Percentiles rank a stretch among this genome's conserved stretches.
Conservation (phyloP, 2,113 vertebrate genomes). For the rabbit (Oryctolagus cuniculus) region DNA sequence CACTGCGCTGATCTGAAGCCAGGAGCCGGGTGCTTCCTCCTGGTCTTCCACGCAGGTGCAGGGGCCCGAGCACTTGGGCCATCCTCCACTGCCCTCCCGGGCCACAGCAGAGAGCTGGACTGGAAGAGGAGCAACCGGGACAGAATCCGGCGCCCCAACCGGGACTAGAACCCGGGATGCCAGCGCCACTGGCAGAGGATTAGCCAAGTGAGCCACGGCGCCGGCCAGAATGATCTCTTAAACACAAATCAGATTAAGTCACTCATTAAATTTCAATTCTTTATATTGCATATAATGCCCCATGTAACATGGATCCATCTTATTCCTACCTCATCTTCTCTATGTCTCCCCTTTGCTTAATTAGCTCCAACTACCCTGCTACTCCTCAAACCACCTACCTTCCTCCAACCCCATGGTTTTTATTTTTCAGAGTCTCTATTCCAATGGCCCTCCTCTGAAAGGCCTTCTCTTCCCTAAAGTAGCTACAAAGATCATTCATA, state of each 20-base stretch:
- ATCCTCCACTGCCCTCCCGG: too few species aligned
- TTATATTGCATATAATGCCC: not conserved
- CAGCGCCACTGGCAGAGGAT: too few species aligned
- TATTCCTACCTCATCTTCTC: not conserved
- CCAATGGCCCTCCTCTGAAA: not conserved
- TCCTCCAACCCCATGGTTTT: constrained; percentile 8
- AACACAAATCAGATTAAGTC: not conserved
- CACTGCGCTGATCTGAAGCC: too few species aligned
- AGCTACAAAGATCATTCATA: not conserved
- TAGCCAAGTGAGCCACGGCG: too few species aligned
- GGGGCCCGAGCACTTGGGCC: too few species aligned
- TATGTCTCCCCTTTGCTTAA: not conserved
- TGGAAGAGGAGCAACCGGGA: too few species aligned
- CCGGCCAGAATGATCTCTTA: too few species aligned
- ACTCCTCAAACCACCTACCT: not conserved
- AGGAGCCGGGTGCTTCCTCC: too few species aligned
- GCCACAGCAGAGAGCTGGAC: too few species aligned
- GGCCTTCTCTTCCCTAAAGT: not conserved
- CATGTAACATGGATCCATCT: not conserved
- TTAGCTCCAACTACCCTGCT: not conserved
- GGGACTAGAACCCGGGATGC: too few species aligned
- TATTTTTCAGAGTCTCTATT: not conserved
- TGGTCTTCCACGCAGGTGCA: too few species aligned
- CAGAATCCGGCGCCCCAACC: too few species aligned
- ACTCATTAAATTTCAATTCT: not conserved